Evolutionary conservation across 2,113 vertebrate genomes (phyloP), one percentile per base, ranked within the genome.

Genomic region (Spermophilus dauricus): DNA sequence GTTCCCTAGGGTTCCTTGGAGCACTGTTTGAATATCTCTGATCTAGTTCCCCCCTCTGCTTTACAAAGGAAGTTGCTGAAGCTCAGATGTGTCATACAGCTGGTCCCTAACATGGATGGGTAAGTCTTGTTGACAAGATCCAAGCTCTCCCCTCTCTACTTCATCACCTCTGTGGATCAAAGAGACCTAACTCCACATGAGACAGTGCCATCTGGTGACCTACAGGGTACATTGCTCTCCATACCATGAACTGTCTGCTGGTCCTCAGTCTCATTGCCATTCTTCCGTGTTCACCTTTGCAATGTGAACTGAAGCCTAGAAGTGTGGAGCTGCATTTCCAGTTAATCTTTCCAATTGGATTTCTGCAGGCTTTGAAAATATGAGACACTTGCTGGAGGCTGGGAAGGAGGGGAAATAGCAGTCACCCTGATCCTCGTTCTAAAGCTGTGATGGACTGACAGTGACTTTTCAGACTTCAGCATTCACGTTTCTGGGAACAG

Each of bases 391-490:
- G 32, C 48, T 87, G 20, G 45, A 94, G 24, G 26, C 39, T 56
- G 22, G 61, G 26, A 61, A 72, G 34, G 1, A 72, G 76, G 61
- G 56, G 22, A 17, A 4, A 22, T 3, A 73, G 77, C 53, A 96
- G 65, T 53, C 56, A 65, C 70, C 20, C 6, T 24, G 42, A 24
- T 82, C 32, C 53, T 97, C 56, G 48, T 80, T 97, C 77, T 80
- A 42, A 67, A 89, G 82, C 83, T 86, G 77, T 73, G 67, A 86
- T 34, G 12, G 69, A 61, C 45, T 78, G 56, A 91, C n/a, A 22
- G 12, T 94, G 78, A 78, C 82, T 96, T 75, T 75, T 80, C 53
- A 97, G 84, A 94, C 89, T 91, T 95, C 30, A 93, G 53, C 45
- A 69, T 75, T 76, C 24, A 0, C 45, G 32, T 95, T 87, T 86